Base-by-base conservation (phyloP, 2,113 vertebrate genomes). In the Marmota flaviventris region DNA sequence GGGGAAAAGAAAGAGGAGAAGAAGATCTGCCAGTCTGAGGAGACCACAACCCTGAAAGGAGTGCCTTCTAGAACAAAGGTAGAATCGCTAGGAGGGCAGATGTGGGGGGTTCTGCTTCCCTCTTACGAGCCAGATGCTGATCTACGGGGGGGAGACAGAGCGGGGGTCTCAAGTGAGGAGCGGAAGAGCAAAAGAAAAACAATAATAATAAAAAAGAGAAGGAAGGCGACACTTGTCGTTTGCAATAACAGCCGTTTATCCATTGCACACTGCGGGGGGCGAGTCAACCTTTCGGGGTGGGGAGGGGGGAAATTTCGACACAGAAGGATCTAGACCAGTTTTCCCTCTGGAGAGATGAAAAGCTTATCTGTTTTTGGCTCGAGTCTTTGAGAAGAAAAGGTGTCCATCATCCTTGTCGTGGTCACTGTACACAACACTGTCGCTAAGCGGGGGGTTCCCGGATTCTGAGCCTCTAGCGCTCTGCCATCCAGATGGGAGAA, bases 221-320 rank as follows among this genome's bases (percentile, higher is more conserved):
- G 94, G 89, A 20, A 48, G 61, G 58, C 24, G 73, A 96, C 91
- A 97, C 96, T 98, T 91, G 12, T 98, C 98, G 98, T 95, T 98
- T 89, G 97, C 98, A 98, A 98, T 98, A 98, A 98, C 97, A 51
- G 97, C 97, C 96, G 98, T 98, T 98, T 98, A 97, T 98, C 98
- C 98, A 98, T 96, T 98, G 98, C 98, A 98, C 98, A 98, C 94
- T 79, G 70, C 95, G 97, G 98, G 98, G 98, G 88, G 96, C 98
- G 98, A 98, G 98, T 98, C 96, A 94, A 97, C 82, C 92, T 96
- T 96, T 75, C 4, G 96, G 96, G 45, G 45, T 8, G 45, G 6
- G 45, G 45, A 8, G 45, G 1, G 45, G 7, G 8, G 7, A 7
- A 98, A 98, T 98, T 98, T 93, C 96, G 97, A 97, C 96, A 98